Conservation (phyloP, 2,888 invertebrate species). For the Pheosia tremula region DNA sequence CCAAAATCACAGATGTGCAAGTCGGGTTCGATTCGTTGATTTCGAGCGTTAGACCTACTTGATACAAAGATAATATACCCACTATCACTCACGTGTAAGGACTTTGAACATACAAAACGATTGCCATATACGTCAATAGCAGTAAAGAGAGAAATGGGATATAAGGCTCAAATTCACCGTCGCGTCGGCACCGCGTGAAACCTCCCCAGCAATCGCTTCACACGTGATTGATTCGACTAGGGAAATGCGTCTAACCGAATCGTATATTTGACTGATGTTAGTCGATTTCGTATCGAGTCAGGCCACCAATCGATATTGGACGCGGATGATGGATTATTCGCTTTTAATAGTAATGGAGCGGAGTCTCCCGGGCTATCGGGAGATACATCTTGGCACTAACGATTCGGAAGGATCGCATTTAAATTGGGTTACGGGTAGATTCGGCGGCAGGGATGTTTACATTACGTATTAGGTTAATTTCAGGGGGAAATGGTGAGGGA, state of each 20-base stretch:
- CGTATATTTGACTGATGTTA: slow-evolving; percentile 41
- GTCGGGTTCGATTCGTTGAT: no score
- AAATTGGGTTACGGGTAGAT: slow-evolving; percentile 19
- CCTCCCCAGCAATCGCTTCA: slow-evolving; percentile 19
- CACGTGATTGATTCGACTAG: slow-evolving; percentile 43
- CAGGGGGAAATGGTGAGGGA: no score
- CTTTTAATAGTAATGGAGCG: slow-evolving; percentile 42
- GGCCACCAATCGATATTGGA: slow-evolving; percentile 22
- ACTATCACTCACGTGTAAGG: background rate
- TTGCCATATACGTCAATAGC: background rate
- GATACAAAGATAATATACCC: no score
- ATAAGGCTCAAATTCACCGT: background rate
- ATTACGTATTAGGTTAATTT: background rate
- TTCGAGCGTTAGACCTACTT: no score
- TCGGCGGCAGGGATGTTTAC: background rate
- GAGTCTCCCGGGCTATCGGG: slow-evolving; percentile 23
- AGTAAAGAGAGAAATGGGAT: background rate
- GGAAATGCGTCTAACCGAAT: slow-evolving; percentile 39
- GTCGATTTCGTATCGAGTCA: slow-evolving; percentile 46
- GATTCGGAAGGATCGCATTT: slow-evolving; percentile 23
- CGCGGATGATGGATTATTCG: slow-evolving; percentile 38
- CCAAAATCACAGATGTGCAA: no score
- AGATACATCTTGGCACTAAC: slow-evolving; percentile 36
- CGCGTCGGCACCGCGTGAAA: slow-evolving; percentile 10
- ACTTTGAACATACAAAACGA: background rate